Conservation (phyloP, 2,113 vertebrate genomes). For the Atlantisia rogersi region DNA sequence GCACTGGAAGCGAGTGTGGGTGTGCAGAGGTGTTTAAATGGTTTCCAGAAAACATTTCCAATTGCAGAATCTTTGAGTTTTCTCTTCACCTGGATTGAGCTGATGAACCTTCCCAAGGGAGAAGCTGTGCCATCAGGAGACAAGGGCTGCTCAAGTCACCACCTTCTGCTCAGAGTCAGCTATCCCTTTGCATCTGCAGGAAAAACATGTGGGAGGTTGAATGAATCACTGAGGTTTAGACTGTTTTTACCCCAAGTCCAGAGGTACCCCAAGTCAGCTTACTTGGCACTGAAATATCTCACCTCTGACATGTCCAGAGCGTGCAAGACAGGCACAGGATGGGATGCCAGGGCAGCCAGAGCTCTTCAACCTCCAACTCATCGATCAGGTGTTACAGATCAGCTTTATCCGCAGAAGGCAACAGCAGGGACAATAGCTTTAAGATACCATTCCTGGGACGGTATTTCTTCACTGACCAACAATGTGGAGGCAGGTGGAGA, state of each 20-base stretch:
- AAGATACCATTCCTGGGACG: neutral
- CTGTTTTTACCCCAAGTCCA: rapidly evolving
- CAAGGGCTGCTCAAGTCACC: neutral
- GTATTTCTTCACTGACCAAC: neutral
- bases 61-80: neutral
- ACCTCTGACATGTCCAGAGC: rapidly evolving
- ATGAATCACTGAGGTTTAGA: rapidly evolving
- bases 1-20: rapidly evolving
- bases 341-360: neutral
- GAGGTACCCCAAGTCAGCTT: too few relatives aligned
- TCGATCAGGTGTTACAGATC: neutral
- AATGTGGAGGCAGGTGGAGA: neutral
- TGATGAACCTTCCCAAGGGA: rapidly evolving
- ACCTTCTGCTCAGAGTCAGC: too few relatives aligned
- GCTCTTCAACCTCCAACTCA: neutral
- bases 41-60: neutral
- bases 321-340: rapidly evolving
- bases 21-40: neutral
- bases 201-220: rapidly evolving
- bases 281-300: neutral
- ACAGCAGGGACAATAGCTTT: neutral
- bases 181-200: too few relatives aligned
- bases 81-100: neutral
- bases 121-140: neutral
- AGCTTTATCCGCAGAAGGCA: neutral